Conservation (phyloP, 2,113 vertebrate species). For the Drymodes brunneopygia region DNA sequence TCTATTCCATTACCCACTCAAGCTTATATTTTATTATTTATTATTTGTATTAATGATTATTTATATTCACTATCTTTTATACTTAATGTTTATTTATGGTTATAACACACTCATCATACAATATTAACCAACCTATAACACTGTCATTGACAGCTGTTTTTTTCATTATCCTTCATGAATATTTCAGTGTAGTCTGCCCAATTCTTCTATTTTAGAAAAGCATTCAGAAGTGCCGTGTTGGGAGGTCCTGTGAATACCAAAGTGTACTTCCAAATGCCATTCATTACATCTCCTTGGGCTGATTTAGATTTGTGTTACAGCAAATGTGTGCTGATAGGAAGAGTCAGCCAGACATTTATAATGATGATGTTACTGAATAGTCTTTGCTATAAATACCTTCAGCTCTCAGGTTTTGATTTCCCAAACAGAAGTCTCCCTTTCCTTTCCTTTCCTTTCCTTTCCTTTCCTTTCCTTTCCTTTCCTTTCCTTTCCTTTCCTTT, state of each 20-base stretch:
- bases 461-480: not conserved
- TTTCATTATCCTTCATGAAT: slow-evolving; percentile 70
- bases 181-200: slow-evolving; percentile 51
- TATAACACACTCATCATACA: slow-evolving; percentile 66
- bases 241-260: slow-evolving; percentile 30
- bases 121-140: slow-evolving; percentile 66
- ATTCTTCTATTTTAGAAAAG: slow-evolving; percentile 39
- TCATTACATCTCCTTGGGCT: not conserved
- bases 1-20: not conserved
- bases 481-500: not conserved
- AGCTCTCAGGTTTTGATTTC: not conserved
- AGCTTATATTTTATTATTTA: slow-evolving; percentile 38
- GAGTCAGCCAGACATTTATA: not conserved
- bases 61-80: slow-evolving; percentile 66
- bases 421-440: not conserved
- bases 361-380: not conserved
- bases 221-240: not conserved
- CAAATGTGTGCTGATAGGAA: not conserved
- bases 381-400: not conserved
- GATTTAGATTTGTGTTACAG: not conserved
- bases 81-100: slow-evolving; percentile 74
- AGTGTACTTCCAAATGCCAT: not conserved
- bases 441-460: not conserved
- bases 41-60: slow-evolving; percentile 68
- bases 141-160: not conserved